Base-by-base conservation (phyloP, 2,888 invertebrate genomes). In the Dusona sp. region DNA sequence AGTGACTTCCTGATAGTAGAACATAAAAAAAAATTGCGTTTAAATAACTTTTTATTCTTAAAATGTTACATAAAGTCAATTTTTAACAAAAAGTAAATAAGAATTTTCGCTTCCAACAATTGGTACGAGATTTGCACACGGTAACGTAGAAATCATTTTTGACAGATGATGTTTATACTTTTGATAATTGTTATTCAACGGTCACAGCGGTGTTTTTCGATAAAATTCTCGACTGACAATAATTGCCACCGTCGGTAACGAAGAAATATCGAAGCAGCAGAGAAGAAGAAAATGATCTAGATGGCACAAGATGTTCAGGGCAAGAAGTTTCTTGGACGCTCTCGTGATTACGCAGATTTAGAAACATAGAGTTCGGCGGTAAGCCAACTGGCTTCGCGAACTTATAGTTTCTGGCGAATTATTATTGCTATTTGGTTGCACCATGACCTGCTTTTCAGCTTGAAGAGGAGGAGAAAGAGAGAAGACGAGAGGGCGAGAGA, bases 391-490 rank as follows among this genome's bases (percentile, higher is more conserved):
- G 75, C 64, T 88, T 88, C 88, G 87, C 80, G 87, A 90, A 91
- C 91, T 92, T 91, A 90, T 90, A 91, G 91, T 92, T 91, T 90
- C 90, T 79, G 82, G 87, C 86, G 90, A 86, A 91, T 93, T 91
- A 92, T 93, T 92, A 93, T 92, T 92, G 90, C 92, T 92, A 92
- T 93, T 93, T 91, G 89, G 91, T 93, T 93, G 92, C 90, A 93
- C 92, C 93, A 92, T 93, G 93, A 93, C 93, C 93, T 92, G 92
- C 92, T 93, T 93, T 92, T 92, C 90, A 92, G 84, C 64, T 61
- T 57, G 75, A 65, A 72, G 75, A 75, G 82, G 70, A 75, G 84
- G 54, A 80, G 48, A 6, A 73, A 68, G 77, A 78, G 83, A 57
- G 75, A 80, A 64, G 79, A 84, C 25, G 68, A 48, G 65, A 42